phyloP scores from a whole-genome alignment of 2,888 invertebrate genomes.

The Cyclophora punctaria region DNA sequence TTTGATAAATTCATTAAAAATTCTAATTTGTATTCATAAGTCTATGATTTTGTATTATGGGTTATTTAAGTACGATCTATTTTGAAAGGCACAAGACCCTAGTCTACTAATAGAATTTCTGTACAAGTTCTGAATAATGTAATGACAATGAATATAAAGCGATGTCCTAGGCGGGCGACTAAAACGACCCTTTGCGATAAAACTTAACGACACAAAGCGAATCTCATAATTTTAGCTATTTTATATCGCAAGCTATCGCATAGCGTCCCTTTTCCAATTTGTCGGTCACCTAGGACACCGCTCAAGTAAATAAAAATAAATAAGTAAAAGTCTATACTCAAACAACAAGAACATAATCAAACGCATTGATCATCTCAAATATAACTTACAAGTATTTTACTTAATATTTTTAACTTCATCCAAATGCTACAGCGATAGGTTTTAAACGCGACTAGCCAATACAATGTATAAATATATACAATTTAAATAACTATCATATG shows the following conservation, averaged over 20 bases:
- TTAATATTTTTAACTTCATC: constrained; percentile 29
- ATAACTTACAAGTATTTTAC: constrained; percentile 7
- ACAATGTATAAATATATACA: constrained; percentile 26
- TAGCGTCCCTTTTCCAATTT: too few relatives aligned
- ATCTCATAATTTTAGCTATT: too few relatives aligned
- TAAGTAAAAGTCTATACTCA: too few relatives aligned
- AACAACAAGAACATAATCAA: too few relatives aligned
- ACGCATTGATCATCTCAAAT: too few relatives aligned
- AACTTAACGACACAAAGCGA: not conserved
- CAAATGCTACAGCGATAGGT: constrained; percentile 26
- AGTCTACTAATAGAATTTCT: constrained; percentile 63
- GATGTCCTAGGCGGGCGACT: too few relatives aligned
- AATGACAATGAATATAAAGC: not conserved
- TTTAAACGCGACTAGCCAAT: constrained; percentile 60
- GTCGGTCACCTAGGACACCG: too few relatives aligned
- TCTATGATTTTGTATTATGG: constrained; percentile 14
- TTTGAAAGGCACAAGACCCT: constrained; percentile 70
- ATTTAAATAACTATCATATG: constrained; percentile 29
- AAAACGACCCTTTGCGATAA: not conserved
- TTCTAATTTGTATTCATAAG: too few relatives aligned
- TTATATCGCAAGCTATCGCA: too few relatives aligned
- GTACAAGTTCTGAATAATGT: constrained; percentile 44
- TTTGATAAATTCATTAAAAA: too few relatives aligned
- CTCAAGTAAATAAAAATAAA: too few relatives aligned
- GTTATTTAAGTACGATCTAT: constrained; percentile 52